phyloP scores from a whole-genome alignment of 2,797 vertebrate species.

The Phoxinus dragarum region DNA sequence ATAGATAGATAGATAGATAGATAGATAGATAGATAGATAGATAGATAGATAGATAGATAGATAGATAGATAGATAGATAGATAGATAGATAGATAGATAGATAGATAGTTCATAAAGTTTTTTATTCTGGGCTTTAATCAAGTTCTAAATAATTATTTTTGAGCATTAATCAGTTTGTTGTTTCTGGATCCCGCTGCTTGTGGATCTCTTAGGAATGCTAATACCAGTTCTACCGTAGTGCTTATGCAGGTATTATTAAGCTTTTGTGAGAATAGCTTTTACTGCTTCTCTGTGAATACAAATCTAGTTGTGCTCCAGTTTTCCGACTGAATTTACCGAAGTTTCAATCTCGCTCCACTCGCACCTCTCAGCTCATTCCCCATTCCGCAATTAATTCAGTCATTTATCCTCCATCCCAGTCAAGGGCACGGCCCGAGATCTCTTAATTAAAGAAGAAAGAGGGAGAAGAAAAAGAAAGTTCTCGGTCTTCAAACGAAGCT shows the following conservation, averaged over 20 bases:
- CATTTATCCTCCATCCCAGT: constrained; percentile 68
- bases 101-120: no score
- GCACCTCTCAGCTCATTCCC: constrained; percentile 56
- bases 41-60: background rate
- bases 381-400: constrained; percentile 67
- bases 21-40: background rate
- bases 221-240: constrained; percentile 18
- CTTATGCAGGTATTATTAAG: constrained; percentile 26
- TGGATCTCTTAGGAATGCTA: constrained; percentile 5
- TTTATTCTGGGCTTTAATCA: constrained; percentile 12
- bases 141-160: constrained; percentile 36
- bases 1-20: background rate
- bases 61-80: background rate
- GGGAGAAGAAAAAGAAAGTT: constrained; percentile 63
- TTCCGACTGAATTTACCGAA: constrained; percentile 32
- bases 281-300: constrained; percentile 37
- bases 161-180: constrained; percentile 32
- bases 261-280: constrained; percentile 33
- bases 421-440: constrained; percentile 72
- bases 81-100: background rate
- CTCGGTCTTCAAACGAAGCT: constrained; percentile 69
- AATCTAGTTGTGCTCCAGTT: constrained; percentile 41
- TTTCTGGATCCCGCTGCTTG: constrained; percentile 4
- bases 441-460: constrained; percentile 71
- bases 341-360: constrained; percentile 50